A percentile compares a stretch with the other conserved stretches of the same genome.
These are phyloP conservation scores for Malthinus flaveolus DNA, from an alignment of 2,888 invertebrate species.

Conservation along the genomic window DNA sequence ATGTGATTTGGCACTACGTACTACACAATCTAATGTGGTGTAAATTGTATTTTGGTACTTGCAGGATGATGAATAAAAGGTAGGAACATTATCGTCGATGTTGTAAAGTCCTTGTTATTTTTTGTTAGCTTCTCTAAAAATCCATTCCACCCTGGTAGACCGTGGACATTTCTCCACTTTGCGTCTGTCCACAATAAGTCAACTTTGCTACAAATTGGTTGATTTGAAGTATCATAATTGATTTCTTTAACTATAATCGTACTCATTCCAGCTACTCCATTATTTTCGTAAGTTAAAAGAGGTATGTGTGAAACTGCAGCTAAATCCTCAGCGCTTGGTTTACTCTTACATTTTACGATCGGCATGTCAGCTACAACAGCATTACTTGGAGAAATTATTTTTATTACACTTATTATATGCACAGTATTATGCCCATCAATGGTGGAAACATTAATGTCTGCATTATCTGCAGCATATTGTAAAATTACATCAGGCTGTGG, in stretches of 20 bases:
- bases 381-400: too few relatives aligned
- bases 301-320: slow-evolving; percentile 13
- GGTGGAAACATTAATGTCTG: too few relatives aligned
- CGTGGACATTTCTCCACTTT: slow-evolving; percentile 9
- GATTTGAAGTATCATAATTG: too few relatives aligned
- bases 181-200: slow-evolving; percentile 12
- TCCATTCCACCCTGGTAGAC: slow-evolving; percentile 39
- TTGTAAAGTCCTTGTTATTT: slow-evolving; percentile 15
- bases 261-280: slow-evolving; percentile 15
- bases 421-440: too few relatives aligned
- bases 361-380: too few relatives aligned
- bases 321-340: too few relatives aligned
- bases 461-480: too few relatives aligned
- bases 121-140: slow-evolving; percentile 24
- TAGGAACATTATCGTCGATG: slow-evolving; percentile 9
- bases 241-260: slow-evolving; percentile 7
- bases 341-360: too few relatives aligned
- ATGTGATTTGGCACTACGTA: slow-evolving; percentile 18
- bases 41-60: slow-evolving; percentile 23
- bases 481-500: too few relatives aligned
- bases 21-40: slow-evolving; percentile 27
- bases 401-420: too few relatives aligned
- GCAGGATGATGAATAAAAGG: slow-evolving; percentile 27
- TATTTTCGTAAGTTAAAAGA: slow-evolving; percentile 16
- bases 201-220: too few relatives aligned